phyloP scores from a whole-genome alignment of 2,797 vertebrate genomes.

The Spea hammondii region DNA sequence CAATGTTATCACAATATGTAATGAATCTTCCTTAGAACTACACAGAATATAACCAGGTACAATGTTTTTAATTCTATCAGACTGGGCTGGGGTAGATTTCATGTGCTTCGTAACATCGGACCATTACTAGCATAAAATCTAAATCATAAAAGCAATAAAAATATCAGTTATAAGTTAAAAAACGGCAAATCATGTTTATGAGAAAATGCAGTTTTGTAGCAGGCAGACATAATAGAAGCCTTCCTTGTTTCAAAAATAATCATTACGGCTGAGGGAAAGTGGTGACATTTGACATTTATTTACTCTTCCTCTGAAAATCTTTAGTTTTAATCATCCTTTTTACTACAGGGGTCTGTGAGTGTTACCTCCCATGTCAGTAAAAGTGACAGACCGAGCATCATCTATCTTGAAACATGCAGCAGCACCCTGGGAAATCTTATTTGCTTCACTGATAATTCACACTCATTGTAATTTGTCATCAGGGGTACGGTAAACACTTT shows the following conservation, averaged over 20 bases:
- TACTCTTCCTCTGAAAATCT: constrained; percentile 5
- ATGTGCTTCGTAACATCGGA: no score
- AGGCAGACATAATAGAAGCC: neutral
- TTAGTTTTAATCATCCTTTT: constrained; percentile 14
- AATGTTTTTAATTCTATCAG: no score
- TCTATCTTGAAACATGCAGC: constrained; percentile 16
- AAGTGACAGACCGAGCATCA: neutral
- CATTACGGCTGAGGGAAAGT: neutral
- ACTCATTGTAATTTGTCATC: constrained; percentile 12
- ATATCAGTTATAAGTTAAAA: no score
- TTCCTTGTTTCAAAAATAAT: neutral
- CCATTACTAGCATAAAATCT: no score
- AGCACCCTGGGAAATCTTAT: constrained; percentile 2
- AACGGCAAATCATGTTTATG: neutral
- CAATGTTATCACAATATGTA: constrained; percentile 13
- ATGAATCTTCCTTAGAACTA: neutral
- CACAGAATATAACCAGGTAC: neutral
- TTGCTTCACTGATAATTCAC: neutral
- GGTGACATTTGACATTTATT: constrained; percentile 18
- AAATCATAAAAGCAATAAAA: no score
- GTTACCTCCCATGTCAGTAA: neutral
- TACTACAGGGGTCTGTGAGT: constrained; percentile 12
- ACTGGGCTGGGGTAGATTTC: no score
- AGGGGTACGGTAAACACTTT: neutral
- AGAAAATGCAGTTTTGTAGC: neutral